Base-by-base conservation (phyloP, 2,888 invertebrate genomes). In the Oscheius sp. region DNA sequence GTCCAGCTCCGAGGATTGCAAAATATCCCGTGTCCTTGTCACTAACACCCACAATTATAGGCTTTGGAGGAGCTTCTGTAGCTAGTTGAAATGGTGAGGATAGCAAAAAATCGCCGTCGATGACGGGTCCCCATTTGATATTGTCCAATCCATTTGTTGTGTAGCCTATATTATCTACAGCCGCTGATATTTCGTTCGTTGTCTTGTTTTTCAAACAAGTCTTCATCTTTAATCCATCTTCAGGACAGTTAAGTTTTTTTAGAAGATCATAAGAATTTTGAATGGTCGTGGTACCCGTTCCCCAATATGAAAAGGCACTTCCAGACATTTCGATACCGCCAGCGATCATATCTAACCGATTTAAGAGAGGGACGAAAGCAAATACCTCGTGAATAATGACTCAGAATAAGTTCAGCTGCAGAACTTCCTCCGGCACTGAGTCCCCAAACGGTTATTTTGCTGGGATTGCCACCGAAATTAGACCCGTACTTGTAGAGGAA, bases 291-390 rank as follows among this genome's bases (percentile, higher is more conserved):
- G 22, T 28, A 38, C 67, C 71, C 5, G 56, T 51, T 22, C 56
- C 69, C 72, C 74, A 75, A 24, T 64, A 49, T 32, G 61, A 61
- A 54, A 78, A 75, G 36, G 70, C 61, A 32, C 74, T 75, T 30
- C 80, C 80, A 22, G 74, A 75, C 59, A 80, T 64, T 50, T 70
- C 65, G 22, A 80, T 70, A 2, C 65, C 65, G 26, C 68, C 68
- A 12, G 59, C 45, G n/a, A n/a, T n/a, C n/a, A n/a, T n/a, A n/a
- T n/a, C n/a, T n/a, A n/a, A 56, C n/a, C n/a, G n/a, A n/a, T n/a
- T n/a, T n/a, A n/a, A n/a, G n/a, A n/a, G n/a, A n/a, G n/a, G n/a
- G n/a, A n/a, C n/a, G n/a, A n/a, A n/a, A 33, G 78, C 71, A 22
- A 61, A 62, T n/a, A 65, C 64, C 63, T 38, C 66, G 50, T 9